Base-by-base conservation (phyloP, 2,113 vertebrate species). In the Psittacula cyanocephala region DNA sequence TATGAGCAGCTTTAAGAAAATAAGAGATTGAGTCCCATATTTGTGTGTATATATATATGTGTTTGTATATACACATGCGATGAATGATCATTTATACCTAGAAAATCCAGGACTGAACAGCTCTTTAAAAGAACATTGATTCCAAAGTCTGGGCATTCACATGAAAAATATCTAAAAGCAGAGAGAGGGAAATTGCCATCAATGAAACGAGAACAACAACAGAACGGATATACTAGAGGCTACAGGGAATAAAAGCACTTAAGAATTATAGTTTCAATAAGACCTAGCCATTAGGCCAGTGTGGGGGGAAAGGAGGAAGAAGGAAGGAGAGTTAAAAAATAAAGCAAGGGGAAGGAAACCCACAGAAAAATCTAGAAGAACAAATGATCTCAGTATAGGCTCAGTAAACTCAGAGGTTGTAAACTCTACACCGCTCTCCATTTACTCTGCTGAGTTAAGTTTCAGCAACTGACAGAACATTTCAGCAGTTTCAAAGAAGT, bases 41-140 rank as follows among this genome's bases (percentile, higher is more conserved):
- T n/a, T 64, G 2, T 67, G 0, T 55, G 9, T 18, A 9, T 27
- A 1, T 52, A 11, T 27, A 3, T 39, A 0, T n/a, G 0, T 44
- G 11, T 35, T 17, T 28, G 5, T 22, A 1, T 23, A 5, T 14
- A 33, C 6, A 31, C 10, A n/a, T 15, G 17, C 1, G 9, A 77
- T 18, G 44, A 13, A 60, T 13, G 7, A 35, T 52, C 50, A 28
- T 13, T 19, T 80, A 49, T 19, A 81, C 17, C 43, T 60, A 28
- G 29, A 75, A 85, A 81, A 89, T 70, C n/a, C 39, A 82, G 17
- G 31, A 57, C 20, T 82, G 33, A 88, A 76, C 9, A 96, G 20
- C 27, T 92, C 53, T 69, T 90, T 76, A 76, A 82, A 93, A 77
- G 35, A 83, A 69, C 8, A 62, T 4, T 69, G 39, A 76, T 90